Base-by-base conservation (phyloP, 2,888 invertebrate genomes). In the Thecophora atra region DNA sequence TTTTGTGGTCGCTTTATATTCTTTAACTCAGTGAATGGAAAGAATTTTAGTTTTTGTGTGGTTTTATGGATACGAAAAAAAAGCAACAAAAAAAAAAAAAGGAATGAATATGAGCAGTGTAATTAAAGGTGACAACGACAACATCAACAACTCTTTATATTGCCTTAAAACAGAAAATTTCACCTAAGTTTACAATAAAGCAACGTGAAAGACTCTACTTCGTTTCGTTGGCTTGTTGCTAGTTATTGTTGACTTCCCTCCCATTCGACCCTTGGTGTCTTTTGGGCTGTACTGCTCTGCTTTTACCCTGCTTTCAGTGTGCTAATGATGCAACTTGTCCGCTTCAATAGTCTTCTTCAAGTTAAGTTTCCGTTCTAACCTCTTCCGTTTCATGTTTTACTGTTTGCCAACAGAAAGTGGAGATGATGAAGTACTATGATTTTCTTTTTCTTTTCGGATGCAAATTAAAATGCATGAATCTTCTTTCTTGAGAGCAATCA, bases 281-380 rank as follows among this genome's bases (percentile, higher is more conserved):
- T 21, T 67, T 65, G 73, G 56, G 68, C 70, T 52, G 15, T 37
- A 13, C 42, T 28, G 8, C 26, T 13, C n/a, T n/a, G 21, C 44
- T 15, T 17, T 28, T 26, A 15, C 58, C 28, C 28, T 24, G 37
- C n/a, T 11, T 11, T 11, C 21, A 54, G 24, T 54, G 54, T 26
- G 51, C 75, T 77, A 77, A 77, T 77, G 76, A 77, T 76, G 76
- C 73, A 77, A 76, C 76, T 77, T 77, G 64, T 67, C 71, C 13
- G 30, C 56, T 67, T 63, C 30, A 54, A 63, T 54, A 52, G 72
- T 24, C 26, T 42, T 28, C 26, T 17, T 30, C 26, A 30, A 30
- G n/a, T 13, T 60, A 24, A 72, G 44, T 60, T 44, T 44, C 44
- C 44, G n/a, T 44, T 13, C 13, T 44, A 44, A 44, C 44, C 44